These are phyloP conservation scores for Ephialtes manifestator DNA, from an alignment of 2,888 invertebrate species.

Conservation along the genomic window DNA sequence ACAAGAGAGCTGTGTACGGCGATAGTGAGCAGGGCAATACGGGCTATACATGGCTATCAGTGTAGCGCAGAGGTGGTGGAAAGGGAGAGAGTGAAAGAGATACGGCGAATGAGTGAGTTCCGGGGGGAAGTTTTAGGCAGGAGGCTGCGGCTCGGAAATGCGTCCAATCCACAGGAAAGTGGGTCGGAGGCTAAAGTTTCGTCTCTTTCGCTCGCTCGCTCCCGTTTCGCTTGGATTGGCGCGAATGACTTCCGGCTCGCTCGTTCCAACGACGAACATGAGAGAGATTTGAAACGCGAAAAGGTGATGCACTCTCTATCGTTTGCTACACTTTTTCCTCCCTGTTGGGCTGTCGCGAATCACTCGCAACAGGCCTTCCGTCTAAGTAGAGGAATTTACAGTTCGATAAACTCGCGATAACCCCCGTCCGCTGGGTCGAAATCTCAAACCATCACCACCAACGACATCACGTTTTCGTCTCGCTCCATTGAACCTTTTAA, in stretches of 20 bases:
- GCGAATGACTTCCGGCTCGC: constrained; percentile 54
- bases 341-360: constrained; percentile 39
- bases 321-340: constrained; percentile 50
- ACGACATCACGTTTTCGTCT: constrained; percentile 8
- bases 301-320: constrained; percentile 37
- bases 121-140: constrained; percentile 31
- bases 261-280: constrained; percentile 38
- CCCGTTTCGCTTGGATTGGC: constrained; percentile 49
- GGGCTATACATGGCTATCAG: constrained; percentile 23
- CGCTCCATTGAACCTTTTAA: constrained; percentile 24
- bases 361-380: constrained; percentile 32
- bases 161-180: constrained; percentile 51
- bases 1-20: constrained; percentile 34
- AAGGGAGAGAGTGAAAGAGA: constrained; percentile 31
- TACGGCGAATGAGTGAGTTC: constrained; percentile 35
- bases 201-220: constrained; percentile 38
- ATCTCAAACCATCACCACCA: constrained; percentile 19
- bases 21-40: constrained; percentile 28
- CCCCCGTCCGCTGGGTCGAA: constrained; percentile 14
- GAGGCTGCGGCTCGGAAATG: constrained; percentile 46
- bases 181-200: constrained; percentile 57
- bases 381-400: constrained; percentile 34
- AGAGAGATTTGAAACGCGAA: constrained; percentile 42
- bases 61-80: constrained; percentile 23
- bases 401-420: constrained; percentile 41